Percentiles rank a stretch among this genome's conserved stretches.
These are phyloP conservation scores for Trichacis sp. DNA, from an alignment of 2,888 invertebrate species.

Conservation along the genomic window DNA sequence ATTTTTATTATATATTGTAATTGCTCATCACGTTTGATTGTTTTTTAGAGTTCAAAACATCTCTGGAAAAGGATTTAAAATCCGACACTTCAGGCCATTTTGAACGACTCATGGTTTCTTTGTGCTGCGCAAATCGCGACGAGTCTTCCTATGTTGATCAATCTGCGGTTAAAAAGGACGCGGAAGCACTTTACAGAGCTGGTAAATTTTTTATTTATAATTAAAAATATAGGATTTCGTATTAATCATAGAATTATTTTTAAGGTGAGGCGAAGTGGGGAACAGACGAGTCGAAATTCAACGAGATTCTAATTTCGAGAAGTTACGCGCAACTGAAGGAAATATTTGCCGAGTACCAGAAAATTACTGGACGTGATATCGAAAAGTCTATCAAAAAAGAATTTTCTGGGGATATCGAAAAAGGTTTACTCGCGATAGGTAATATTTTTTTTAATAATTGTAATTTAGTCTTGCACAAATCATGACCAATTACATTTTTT, in stretches of 20 bases:
- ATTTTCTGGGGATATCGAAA: conserved; percentile 86
- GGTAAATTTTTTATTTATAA: conserved; percentile 70
- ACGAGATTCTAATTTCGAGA: conserved; percentile 84
- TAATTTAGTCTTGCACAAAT: no score
- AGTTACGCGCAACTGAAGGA: conserved; percentile 76
- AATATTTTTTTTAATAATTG: no score
- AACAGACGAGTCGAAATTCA: conserved; percentile 89
- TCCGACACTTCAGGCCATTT: conserved; percentile 94
- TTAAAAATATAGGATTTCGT: no score
- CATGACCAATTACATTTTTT: neutral
- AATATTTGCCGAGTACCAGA: conserved; percentile 79
- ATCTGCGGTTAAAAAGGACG: conserved; percentile 82
- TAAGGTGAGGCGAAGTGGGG: conserved; percentile 76
- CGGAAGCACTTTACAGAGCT: conserved; percentile 82
- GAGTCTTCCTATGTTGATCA: conserved; percentile 83
- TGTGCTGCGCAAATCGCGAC: conserved; percentile 84
- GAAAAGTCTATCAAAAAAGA: conserved; percentile 85
- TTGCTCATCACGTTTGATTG: no score
- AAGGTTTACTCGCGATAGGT: conserved; percentile 83
- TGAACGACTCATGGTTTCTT: conserved; percentile 87
- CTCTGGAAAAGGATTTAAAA: conserved; percentile 84
- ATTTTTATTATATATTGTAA: no score
- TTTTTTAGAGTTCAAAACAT: conserved; percentile 80
- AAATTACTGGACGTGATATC: conserved; percentile 82
- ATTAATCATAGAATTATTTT: no score